Evolutionary conservation across 2,797 vertebrate genomes (phyloP).

Genomic region (Meriones psammophilus): DNA sequence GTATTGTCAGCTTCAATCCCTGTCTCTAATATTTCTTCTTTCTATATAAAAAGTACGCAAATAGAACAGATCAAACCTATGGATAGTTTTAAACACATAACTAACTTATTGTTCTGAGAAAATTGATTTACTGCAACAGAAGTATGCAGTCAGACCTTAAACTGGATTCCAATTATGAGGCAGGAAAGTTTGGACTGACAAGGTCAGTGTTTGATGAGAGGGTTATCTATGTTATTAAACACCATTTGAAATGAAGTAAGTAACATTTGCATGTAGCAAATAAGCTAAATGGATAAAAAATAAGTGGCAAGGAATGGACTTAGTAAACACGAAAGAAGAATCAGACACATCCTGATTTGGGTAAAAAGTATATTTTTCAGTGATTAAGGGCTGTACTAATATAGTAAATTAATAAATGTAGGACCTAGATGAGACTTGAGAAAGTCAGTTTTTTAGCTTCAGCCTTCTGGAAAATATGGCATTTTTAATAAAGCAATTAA

Average conservation of each 20-base stretch:
- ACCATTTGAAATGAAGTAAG: conserved; percentile 17
- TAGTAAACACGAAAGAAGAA: conserved; percentile 51
- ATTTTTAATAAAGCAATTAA: conserved; percentile 59
- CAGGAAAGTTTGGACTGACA: background rate
- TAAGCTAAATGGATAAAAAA: background rate
- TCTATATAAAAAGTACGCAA: background rate
- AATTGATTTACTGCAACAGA: background rate
- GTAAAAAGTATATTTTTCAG: conserved; percentile 11
- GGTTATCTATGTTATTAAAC: background rate
- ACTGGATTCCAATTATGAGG: background rate
- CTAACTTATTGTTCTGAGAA: background rate
- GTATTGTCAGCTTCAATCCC: background rate
- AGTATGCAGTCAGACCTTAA: background rate
- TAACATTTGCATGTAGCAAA: background rate
- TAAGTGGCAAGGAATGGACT: background rate
- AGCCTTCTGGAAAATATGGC: conserved; percentile 7
- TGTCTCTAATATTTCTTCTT: conserved; percentile 41
- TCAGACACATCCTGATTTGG: background rate
- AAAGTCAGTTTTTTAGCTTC: conserved; percentile 27
- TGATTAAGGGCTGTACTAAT: background rate
- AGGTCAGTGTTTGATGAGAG: background rate
- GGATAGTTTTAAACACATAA: background rate
- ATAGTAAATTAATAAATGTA: conserved; percentile 12
- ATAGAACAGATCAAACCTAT: background rate
- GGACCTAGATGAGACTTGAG: background rate